These are phyloP conservation scores for Sebastes steindachneri DNA, from an alignment of 2,797 vertebrate species.

Conservation along the genomic window DNA sequence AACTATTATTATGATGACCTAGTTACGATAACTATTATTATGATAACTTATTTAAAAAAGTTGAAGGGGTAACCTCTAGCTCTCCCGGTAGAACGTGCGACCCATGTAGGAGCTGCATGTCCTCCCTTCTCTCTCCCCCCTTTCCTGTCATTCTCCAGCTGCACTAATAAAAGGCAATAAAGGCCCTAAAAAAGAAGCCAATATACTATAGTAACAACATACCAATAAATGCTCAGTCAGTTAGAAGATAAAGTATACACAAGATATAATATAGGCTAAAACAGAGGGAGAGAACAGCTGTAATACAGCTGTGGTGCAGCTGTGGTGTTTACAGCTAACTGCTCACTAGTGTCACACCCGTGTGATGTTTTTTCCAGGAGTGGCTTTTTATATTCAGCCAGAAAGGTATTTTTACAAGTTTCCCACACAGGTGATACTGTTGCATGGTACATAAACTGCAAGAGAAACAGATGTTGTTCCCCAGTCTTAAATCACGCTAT, in stretches of 20 bases:
- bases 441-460: neutral
- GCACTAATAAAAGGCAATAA: no score
- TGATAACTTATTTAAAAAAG: neutral
- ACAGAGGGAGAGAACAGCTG: neutral
- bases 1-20: neutral
- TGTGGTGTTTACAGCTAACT: neutral
- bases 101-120: no score
- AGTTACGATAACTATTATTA: neutral
- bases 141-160: no score
- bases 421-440: slow-evolving; percentile 17
- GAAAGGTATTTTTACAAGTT: slow-evolving; percentile 51
- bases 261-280: neutral
- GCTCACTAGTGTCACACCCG: neutral
- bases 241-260: neutral
- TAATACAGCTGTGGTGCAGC: neutral
- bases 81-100: no score
- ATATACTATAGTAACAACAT: neutral
- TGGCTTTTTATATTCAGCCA: slow-evolving; percentile 2
- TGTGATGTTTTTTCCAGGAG: neutral
- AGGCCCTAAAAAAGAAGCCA: no score
- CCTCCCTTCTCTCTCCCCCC: no score
- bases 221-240: neutral
- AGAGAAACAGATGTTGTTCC: slow-evolving; percentile 18
- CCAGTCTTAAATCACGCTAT: neutral
- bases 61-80: neutral